phyloP scores from a whole-genome alignment of 2,797 vertebrate species.

The Mallotus villosus region DNA sequence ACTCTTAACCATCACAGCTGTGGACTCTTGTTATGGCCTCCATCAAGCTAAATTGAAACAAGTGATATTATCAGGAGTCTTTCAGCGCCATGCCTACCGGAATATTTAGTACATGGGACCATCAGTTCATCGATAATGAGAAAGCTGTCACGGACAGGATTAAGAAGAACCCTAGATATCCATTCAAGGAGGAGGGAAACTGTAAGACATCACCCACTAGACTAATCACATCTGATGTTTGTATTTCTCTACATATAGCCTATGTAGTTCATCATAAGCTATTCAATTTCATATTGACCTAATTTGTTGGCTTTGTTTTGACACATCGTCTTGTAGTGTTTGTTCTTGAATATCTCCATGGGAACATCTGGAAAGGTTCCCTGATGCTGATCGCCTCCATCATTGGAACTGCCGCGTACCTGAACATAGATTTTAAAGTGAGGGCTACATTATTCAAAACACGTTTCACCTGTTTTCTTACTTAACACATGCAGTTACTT shows the following conservation, averaged over 20 bases:
- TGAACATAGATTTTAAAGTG: slow-evolving; percentile 5
- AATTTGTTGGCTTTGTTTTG: background rate
- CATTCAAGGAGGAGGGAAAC: slow-evolving; percentile 4
- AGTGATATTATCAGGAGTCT: background rate
- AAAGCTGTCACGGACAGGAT: slow-evolving; percentile 12
- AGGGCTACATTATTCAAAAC: background rate
- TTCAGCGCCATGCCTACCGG: slow-evolving; percentile 10
- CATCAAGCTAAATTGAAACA: background rate
- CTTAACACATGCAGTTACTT: background rate
- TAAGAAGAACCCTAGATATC: slow-evolving; percentile 16
- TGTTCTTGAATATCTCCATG: slow-evolving; percentile 14
- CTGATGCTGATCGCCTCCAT: slow-evolving; percentile 18
- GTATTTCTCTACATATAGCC: background rate
- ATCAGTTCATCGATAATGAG: slow-evolving; percentile 7
- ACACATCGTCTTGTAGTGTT: slow-evolving; percentile 10
- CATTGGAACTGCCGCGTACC: slow-evolving; percentile 15
- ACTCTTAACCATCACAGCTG: background rate
- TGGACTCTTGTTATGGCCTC: background rate
- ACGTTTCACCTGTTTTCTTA: background rate
- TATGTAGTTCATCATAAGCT: no score
- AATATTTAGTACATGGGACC: slow-evolving; percentile 20
- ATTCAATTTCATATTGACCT: background rate
- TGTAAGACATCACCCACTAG: background rate
- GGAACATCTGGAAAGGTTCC: slow-evolving; percentile 15
- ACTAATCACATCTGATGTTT: background rate